Conservation (phyloP, 1,140 invertebrate species). For the Cherax destructor region DNA sequence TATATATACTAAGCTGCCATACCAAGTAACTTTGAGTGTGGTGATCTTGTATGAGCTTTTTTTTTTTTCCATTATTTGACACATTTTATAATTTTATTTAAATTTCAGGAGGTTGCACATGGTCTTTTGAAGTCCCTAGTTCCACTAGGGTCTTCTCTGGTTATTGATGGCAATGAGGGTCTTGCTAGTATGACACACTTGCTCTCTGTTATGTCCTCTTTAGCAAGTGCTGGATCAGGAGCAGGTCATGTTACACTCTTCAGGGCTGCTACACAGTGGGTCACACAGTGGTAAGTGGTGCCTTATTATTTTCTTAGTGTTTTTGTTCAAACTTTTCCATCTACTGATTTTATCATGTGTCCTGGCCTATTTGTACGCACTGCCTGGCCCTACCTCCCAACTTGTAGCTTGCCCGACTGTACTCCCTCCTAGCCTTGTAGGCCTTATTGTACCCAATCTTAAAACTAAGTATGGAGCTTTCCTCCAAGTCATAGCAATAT, state of each 20-base stretch:
- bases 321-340: too few relatives aligned
- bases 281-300: constrained; percentile 77
- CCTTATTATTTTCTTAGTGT: not conserved
- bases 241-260: constrained; percentile 87
- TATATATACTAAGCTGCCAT: too few relatives aligned
- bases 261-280: constrained; percentile 86
- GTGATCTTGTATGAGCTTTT: constrained; percentile 84
- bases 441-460: too few relatives aligned
- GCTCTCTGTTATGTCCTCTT: constrained; percentile 85
- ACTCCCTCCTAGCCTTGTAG: too few relatives aligned
- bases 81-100: constrained; percentile 73
- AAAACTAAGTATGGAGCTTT: too few relatives aligned
- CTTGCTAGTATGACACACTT: constrained; percentile 75
- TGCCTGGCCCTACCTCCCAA: too few relatives aligned
- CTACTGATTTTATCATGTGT: too few relatives aligned
- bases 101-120: constrained; percentile 82
- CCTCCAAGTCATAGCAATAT: too few relatives aligned
- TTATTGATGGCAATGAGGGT: constrained; percentile 50
- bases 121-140: constrained; percentile 62
- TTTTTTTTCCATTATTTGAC: constrained; percentile 77
- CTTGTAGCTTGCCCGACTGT: too few relatives aligned
- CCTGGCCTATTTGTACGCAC: too few relatives aligned
- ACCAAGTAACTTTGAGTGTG: too few relatives aligned
- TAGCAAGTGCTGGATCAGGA: constrained; percentile 87
- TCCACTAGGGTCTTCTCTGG: constrained; percentile 60